Base-by-base conservation (phyloP, 2,797 vertebrate species). In the Malacoctenus gilli region DNA sequence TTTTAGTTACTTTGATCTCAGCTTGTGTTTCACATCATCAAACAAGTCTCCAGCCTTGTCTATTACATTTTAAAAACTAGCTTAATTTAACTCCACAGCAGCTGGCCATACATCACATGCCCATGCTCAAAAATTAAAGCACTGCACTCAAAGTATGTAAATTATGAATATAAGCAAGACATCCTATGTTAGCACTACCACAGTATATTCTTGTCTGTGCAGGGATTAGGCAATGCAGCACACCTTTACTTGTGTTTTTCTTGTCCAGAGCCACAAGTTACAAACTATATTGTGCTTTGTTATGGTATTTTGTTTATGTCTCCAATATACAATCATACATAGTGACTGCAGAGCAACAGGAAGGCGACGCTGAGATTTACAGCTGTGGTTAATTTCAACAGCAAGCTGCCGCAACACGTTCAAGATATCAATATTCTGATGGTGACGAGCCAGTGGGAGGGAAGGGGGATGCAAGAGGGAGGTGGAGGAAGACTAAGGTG, bases 351-450 rank as follows among this genome's bases (percentile, higher is more conserved):
- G 25, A 78, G 69, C 64, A 72, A 60, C 44, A n/a, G 54, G 55
- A 52, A 72, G 60, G 62, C 58, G 9, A 75, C 30, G 38, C 53
- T 25, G 49, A 84, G 78, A 89, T 90, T 85, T 89, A 88, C 70
- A 79, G 82, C 80, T 72, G 80, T 87, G 86, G 78, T 83, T 89
- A 77, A 85, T 90, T 89, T 87, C 67, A 80, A 87, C 80, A 82
- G 81, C 72, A 83, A 85, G 86, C 80, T 88, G 85, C 85, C 41
- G 87, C 89, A 90, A 90, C 88, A 90, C 75, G 62, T 89, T 90
- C 77, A 71, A 82, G 84, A 83, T 91, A 92, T 91, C 91, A 91
- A 92, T 91, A 92, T 90, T 91, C 89, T 82, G 88, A 90, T 79
- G 85, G 86, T 89, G 90, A 91, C 72, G 77, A 90, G 83, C 77